Conservation (phyloP, 1,140 invertebrate genomes). For the Trichoplusia ni region DNA sequence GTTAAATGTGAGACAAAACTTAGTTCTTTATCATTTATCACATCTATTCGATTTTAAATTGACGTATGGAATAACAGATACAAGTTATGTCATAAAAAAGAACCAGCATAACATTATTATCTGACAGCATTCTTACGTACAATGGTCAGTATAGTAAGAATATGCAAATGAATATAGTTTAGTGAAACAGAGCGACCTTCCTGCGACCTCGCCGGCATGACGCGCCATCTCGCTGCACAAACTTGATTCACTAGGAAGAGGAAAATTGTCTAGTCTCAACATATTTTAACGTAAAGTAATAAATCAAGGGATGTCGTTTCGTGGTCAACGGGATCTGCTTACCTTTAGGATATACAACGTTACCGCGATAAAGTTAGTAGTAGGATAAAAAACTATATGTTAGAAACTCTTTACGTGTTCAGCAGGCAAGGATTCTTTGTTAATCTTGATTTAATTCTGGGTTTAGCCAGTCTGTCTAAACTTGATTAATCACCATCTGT, state of each 20-base stretch:
- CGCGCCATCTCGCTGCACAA: not conserved
- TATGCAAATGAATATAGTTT: slow-evolving; percentile 21
- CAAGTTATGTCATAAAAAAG: slow-evolving; percentile 22
- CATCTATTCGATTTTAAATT: slow-evolving; percentile 14
- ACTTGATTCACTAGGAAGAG: slow-evolving; percentile 22
- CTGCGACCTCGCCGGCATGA: slow-evolving; percentile 15
- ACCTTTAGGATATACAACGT: too few species aligned
- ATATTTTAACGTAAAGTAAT: not conserved
- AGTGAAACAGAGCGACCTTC: slow-evolving; percentile 15
- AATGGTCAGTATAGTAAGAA: slow-evolving; percentile 8
- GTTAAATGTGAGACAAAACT: not conserved
- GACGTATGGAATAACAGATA: slow-evolving; percentile 11
- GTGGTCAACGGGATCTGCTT: too few species aligned
- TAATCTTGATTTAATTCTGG: too few species aligned
- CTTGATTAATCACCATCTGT: too few species aligned
- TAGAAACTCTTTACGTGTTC: too few species aligned
- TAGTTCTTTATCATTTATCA: slow-evolving; percentile 9
- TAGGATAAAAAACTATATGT: too few species aligned
- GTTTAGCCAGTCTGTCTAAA: too few species aligned
- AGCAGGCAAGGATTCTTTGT: not conserved
- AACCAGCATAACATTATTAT: slow-evolving; percentile 1
- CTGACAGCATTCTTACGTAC: not conserved
- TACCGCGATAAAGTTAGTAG: too few species aligned
- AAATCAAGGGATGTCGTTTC: too few species aligned
- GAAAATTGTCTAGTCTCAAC: slow-evolving; percentile 3